Conservation (phyloP, 2,888 invertebrate genomes). For the Chamaedrilus cognettii region DNA sequence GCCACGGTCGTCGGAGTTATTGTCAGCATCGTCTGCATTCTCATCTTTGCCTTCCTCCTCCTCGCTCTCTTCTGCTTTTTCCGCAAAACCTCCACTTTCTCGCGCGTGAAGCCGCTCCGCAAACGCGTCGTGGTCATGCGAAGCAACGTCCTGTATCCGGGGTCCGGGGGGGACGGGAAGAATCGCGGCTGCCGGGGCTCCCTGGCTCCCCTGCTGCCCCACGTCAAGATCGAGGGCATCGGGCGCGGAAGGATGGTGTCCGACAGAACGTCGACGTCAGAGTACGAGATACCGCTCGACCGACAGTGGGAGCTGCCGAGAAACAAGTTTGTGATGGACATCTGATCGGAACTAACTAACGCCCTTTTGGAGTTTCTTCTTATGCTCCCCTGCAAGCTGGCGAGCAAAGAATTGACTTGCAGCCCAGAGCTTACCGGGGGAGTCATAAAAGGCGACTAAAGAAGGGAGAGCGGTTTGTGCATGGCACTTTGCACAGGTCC, state of each 20-base stretch:
- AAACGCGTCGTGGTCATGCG: slow-evolving; percentile 56
- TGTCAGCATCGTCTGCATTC: slow-evolving; percentile 4
- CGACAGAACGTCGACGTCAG: slow-evolving; percentile 64
- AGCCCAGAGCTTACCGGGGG: too few relatives aligned
- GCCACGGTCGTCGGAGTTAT: slow-evolving; percentile 13
- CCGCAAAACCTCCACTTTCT: background rate
- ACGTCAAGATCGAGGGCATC: slow-evolving; percentile 63
- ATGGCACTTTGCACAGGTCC: too few relatives aligned
- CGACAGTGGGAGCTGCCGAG: slow-evolving; percentile 92
- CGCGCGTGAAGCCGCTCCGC: slow-evolving; percentile 36
- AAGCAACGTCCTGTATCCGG: slow-evolving; percentile 20
- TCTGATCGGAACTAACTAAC: too few relatives aligned
- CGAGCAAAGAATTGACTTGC: too few relatives aligned
- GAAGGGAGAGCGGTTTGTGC: too few relatives aligned
- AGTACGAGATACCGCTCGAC: slow-evolving; percentile 96
- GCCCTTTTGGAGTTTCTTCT: too few relatives aligned
- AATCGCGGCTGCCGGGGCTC: too few relatives aligned
- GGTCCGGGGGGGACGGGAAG: slow-evolving; percentile 23
- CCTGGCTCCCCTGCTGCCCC: slow-evolving; percentile 73
- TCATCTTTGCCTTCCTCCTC: slow-evolving; percentile 14
- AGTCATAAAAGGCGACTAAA: too few relatives aligned
- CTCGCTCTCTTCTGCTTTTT: slow-evolving; percentile 6
- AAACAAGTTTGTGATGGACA: slow-evolving; percentile 66
- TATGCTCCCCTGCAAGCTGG: too few relatives aligned
- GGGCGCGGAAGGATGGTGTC: slow-evolving; percentile 31